Base-by-base conservation (phyloP, 1,140 invertebrate species). In the Pseudomyrmex flavicornis region DNA sequence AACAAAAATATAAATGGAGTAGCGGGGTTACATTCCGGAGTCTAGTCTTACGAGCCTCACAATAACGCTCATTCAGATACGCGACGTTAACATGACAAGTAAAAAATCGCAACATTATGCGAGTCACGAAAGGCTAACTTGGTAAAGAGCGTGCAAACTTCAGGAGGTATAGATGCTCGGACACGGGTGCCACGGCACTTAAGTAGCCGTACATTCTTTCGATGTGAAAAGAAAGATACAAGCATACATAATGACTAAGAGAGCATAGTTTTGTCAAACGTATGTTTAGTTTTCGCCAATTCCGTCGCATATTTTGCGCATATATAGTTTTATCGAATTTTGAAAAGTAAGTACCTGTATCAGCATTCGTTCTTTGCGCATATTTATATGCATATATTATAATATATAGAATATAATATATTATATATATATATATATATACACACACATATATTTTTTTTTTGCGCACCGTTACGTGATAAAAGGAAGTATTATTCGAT, bases 51-150 rank as follows among this genome's bases (percentile, higher is more conserved):
- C 26, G n/a, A 61, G 1, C n/a, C 8, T 15, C 35, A 52, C 22
- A 12, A 75, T 63, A 17, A 61, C 26, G 22, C 8, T 63, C 50
- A 65, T 52, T 76, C 22, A 76, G 12, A 17, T 2, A 17, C 65
- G 2, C 17, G 48, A 52, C 66, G 26, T 66, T 77, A 77, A 77
- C 10, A n/a, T 56, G 48, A 76, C 48, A 54, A 66, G 26, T 77
- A 66, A 77, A 44, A 48, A 77, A 35, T 77, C 26, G 13, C 50
- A 66, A 46, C 10, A 76, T 76, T 76, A 56, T 77, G 22, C 61
- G 17, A 8, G 35, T 9, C 22, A 65, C 26, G 46, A 76, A 65
- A 76, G 20, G 59, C 59, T 74, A 52, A 70, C 22, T 56, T n/a
- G 10, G 13, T 69, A 15, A 68, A 68, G 50, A 70, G 20, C 50